Conservation (phyloP, 2,888 invertebrate species). For the Polyommatus icarus region DNA sequence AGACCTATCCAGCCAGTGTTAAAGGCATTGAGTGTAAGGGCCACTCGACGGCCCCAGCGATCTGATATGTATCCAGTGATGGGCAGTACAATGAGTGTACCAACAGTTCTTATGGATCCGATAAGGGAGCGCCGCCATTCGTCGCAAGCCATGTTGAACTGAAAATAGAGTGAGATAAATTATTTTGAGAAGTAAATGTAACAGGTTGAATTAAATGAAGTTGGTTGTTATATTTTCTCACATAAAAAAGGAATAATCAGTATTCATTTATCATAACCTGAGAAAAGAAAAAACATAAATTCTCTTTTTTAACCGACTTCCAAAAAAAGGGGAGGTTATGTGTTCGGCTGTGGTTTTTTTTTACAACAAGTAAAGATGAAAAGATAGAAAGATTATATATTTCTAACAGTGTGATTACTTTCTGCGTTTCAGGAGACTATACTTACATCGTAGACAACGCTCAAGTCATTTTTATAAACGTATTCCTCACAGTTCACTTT, state of each 20-base stretch:
- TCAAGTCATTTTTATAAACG: constrained; percentile 62
- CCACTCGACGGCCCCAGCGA: constrained; percentile 84
- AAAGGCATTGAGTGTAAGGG: constrained; percentile 81
- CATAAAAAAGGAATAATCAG: too few species aligned
- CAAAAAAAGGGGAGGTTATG: too few species aligned
- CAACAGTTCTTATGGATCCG: constrained; percentile 86
- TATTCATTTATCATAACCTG: too few species aligned
- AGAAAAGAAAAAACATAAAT: too few species aligned
- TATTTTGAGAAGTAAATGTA: too few species aligned
- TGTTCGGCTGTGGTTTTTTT: too few species aligned
- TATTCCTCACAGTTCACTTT: constrained; percentile 53
- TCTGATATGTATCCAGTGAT: constrained; percentile 87
- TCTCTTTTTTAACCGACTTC: too few species aligned
- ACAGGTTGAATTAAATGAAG: too few species aligned
- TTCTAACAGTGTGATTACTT: too few species aligned
- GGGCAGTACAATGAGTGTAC: constrained; percentile 85
- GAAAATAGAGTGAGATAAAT: constrained; percentile 30
- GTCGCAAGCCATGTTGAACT: constrained; percentile 84
- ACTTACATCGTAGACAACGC: constrained; percentile 71
- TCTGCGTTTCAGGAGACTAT: background rate
- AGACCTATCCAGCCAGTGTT: constrained; percentile 84
- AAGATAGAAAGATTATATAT: too few species aligned
- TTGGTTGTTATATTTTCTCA: too few species aligned
- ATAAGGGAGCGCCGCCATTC: constrained; percentile 87
- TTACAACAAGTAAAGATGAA: too few species aligned